phyloP scores from a whole-genome alignment of 2,888 invertebrate genomes.

The Oscheius sp. region DNA sequence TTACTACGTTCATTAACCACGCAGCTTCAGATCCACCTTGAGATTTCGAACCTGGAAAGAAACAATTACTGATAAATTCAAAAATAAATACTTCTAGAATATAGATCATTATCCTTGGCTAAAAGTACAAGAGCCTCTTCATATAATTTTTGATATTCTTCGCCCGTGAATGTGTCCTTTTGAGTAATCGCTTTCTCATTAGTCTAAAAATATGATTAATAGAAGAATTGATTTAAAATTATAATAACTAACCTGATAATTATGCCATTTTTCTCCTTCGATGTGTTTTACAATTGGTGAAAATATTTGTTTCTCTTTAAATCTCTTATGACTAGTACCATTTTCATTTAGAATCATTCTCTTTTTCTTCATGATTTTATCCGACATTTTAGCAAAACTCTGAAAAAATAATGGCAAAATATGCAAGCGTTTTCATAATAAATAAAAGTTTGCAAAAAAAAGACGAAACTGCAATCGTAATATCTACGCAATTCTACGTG shows the following conservation, averaged over 20 bases:
- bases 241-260: constrained; percentile 41
- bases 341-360: too few species aligned
- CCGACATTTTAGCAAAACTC: too few species aligned
- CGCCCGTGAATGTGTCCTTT: constrained; percentile 29
- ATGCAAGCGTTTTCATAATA: too few species aligned
- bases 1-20: constrained; percentile 83
- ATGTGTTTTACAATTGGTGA: constrained; percentile 48
- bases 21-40: constrained; percentile 64
- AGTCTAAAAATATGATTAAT: constrained; percentile 27
- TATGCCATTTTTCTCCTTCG: constrained; percentile 60
- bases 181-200: constrained; percentile 36
- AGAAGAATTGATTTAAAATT: neutral
- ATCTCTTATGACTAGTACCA: neutral
- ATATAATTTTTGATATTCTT: constrained; percentile 39
- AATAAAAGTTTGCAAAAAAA: too few species aligned
- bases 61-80: neutral
- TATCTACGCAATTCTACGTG: too few species aligned
- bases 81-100: constrained; percentile 36
- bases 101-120: constrained; percentile 46
- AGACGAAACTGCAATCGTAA: too few species aligned
- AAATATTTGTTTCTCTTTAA: neutral
- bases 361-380: too few species aligned
- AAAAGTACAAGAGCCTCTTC: constrained; percentile 43
- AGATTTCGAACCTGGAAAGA: neutral
- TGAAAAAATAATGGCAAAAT: too few species aligned